Evolutionary conservation across 1,140 invertebrate genomes (phyloP).

Genomic region (Drosophila kanapiae): DNA sequence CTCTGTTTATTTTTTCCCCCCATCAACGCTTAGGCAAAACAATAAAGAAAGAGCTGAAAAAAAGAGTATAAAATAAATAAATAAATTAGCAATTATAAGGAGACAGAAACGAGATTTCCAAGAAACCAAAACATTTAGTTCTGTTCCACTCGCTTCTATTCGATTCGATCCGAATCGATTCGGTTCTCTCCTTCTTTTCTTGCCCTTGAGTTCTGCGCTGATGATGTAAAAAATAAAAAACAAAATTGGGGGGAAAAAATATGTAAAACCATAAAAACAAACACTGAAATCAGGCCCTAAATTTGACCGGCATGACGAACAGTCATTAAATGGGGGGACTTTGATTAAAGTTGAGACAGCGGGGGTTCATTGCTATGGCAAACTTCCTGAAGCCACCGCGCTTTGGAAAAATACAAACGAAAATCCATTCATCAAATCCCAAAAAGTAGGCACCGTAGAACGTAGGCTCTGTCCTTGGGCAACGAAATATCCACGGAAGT

Average conservation of each 20-base stretch:
- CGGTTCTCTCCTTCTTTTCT: constrained; percentile 18
- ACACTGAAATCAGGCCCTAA: constrained; percentile 44
- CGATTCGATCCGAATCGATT: constrained; percentile 16
- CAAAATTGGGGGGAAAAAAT: background rate
- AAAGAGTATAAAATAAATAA: constrained; percentile 68
- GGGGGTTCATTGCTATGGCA: background rate
- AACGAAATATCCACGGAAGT: constrained; percentile 4
- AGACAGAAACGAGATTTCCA: constrained; percentile 66
- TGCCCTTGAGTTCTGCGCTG: constrained; percentile 29
- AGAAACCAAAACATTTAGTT: constrained; percentile 49
- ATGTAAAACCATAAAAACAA: constrained; percentile 33
- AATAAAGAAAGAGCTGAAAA: constrained; percentile 67
- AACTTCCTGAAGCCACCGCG: constrained; percentile 14
- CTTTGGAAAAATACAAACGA: background rate
- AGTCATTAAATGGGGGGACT: constrained; percentile 22
- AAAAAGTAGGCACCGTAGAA: background rate
- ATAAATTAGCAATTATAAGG: constrained; percentile 80
- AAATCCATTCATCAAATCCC: background rate
- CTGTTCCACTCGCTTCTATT: constrained; percentile 23
- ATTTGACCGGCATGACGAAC: constrained; percentile 40
- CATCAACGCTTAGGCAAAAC: constrained; percentile 40
- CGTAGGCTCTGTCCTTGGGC: constrained; percentile 3
- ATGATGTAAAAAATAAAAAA: constrained; percentile 30
- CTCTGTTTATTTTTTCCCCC: constrained; percentile 38
- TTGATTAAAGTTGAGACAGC: constrained; percentile 16